A percentile compares a stretch with the other conserved stretches of the same genome.
Conservation (phyloP, 2,888 invertebrate genomes). For the Lepas anatifera region DNA sequence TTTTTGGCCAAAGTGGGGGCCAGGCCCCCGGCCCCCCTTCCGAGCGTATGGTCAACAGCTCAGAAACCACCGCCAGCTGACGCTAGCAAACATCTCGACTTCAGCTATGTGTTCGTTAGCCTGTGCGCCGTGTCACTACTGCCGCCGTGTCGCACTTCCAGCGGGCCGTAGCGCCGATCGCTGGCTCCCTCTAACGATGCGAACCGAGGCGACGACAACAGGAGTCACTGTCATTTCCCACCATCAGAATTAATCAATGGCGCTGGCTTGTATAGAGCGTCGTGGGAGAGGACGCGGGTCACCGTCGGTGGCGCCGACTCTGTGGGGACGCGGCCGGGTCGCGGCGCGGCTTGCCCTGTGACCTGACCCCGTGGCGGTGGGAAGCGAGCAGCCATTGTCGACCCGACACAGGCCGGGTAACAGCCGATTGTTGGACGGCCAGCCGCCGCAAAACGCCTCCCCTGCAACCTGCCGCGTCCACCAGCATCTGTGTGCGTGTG, state of each 20-base stretch:
- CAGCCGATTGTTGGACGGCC: neutral
- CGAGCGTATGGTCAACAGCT: too few species aligned
- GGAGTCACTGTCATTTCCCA: neutral
- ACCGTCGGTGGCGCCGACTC: neutral
- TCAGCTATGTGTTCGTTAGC: too few species aligned
- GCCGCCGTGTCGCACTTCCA: too few species aligned
- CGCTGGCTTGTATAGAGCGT: neutral
- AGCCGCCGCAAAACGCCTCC: neutral
- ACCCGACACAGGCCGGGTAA: neutral
- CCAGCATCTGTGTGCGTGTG: neutral
- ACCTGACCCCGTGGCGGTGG: neutral
- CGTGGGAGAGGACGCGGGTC: neutral
- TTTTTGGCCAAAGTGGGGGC: too few species aligned
- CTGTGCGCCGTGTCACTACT: too few species aligned
- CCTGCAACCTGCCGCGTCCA: neutral
- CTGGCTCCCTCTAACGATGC: neutral
- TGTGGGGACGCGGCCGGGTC: neutral
- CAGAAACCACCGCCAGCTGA: too few species aligned
- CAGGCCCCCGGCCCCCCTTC: too few species aligned
- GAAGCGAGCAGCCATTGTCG: neutral
- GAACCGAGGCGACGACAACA: neutral
- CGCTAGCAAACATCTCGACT: too few species aligned
- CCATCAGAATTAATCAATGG: slow-evolving; percentile 3
- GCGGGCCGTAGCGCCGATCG: neutral
- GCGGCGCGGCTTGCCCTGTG: neutral